Percentiles rank a stretch among this genome's conserved stretches.
These are phyloP conservation scores for Trachemys scripta DNA, from an alignment of 2,113 vertebrate species.

Conservation along the genomic window DNA sequence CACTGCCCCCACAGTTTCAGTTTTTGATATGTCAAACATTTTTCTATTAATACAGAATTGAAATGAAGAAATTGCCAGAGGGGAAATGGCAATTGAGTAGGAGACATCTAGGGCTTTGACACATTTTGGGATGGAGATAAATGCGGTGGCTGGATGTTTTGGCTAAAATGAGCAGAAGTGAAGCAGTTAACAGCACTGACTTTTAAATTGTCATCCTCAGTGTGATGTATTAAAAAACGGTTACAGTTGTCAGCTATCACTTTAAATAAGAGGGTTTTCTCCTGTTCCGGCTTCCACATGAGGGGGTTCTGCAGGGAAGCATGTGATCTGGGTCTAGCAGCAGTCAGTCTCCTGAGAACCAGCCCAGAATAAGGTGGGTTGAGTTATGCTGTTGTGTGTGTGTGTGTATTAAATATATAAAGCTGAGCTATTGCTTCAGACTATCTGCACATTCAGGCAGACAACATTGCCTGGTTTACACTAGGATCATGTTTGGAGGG, in stretches of 20 bases:
- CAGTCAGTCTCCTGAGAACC: not conserved
- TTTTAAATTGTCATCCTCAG: not conserved
- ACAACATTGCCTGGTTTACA: not conserved
- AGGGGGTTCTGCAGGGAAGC: not conserved
- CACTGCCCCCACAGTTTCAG: not conserved
- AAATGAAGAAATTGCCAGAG: not conserved
- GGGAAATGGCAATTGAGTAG: not conserved
- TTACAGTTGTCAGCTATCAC: not conserved
- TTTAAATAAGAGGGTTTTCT: not conserved
- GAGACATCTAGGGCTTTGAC: not conserved
- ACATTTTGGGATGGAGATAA: not conserved
- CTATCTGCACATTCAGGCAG: not conserved
- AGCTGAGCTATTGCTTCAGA: not conserved
- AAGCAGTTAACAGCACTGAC: not conserved
- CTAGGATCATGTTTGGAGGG: not conserved
- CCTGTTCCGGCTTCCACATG: not conserved
- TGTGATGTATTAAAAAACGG: not conserved
- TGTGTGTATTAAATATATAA: no score
- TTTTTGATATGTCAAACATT: not conserved
- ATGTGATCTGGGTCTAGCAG: not conserved
- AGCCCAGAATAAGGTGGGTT: not conserved
- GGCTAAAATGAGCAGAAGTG: slow-evolving; percentile 29
- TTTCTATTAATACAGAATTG: not conserved
- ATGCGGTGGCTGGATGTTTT: not conserved
- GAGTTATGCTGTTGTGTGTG: not conserved